These are phyloP conservation scores for Ataeniobius toweri DNA, from an alignment of 2,797 vertebrate species.

Conservation along the genomic window DNA sequence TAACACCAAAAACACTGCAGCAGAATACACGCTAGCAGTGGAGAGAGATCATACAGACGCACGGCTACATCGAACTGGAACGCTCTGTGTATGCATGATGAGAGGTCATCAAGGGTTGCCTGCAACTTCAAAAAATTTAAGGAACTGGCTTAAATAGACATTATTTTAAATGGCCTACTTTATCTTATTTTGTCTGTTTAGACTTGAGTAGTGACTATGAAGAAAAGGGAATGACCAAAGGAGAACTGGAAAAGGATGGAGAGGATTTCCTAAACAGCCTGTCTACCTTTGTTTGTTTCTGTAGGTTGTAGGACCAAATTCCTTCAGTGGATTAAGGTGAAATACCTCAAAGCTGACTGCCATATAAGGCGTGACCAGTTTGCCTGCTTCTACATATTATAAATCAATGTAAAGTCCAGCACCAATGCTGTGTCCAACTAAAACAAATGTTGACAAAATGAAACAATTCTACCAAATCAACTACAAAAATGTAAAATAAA, in stretches of 20 bases:
- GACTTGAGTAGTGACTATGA: not conserved
- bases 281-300: constrained; percentile 42
- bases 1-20: constrained; percentile 68
- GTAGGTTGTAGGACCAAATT: constrained; percentile 51
- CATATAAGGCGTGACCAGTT: constrained; percentile 62
- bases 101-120: not conserved
- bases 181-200: not conserved
- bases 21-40: constrained; percentile 24
- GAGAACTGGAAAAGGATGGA: not conserved
- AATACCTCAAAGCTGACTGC: constrained; percentile 54
- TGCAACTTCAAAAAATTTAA: not conserved
- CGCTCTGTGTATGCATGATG: not conserved
- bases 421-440: too few species aligned
- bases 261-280: constrained; percentile 8
- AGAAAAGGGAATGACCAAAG: not conserved
- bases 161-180: too few species aligned
- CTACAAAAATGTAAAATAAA: too few species aligned
- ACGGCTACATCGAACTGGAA: constrained; percentile 13
- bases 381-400: constrained; percentile 20
- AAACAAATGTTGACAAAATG: too few species aligned
- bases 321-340: constrained; percentile 69
- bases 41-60: constrained; percentile 18
- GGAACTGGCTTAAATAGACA: not conserved
- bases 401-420: too few species aligned
- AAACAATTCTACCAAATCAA: too few species aligned